Percentiles rank a stretch among this genome's conserved stretches.
These are phyloP conservation scores for Drosophila baimaii DNA, from an alignment of 1,140 invertebrate genomes.

Conservation along the genomic window DNA sequence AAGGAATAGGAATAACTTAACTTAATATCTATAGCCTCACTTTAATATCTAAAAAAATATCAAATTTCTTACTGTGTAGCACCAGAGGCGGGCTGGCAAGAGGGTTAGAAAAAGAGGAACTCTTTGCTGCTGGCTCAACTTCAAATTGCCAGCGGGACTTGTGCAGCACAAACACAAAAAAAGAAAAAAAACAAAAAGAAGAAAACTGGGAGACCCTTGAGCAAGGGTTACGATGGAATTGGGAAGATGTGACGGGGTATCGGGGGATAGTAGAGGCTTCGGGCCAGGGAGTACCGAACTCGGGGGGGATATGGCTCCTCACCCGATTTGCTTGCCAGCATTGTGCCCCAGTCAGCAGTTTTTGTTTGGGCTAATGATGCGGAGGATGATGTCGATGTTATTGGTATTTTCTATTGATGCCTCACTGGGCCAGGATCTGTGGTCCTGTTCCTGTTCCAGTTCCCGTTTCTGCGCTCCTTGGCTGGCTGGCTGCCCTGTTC, in stretches of 20 bases:
- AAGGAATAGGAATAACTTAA: no score
- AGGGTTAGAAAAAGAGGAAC: slow-evolving; percentile 8
- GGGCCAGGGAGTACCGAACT: not conserved
- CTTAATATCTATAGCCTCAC: no score
- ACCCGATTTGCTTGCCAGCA: slow-evolving; percentile 53
- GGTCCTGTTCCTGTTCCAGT: slow-evolving; percentile 1
- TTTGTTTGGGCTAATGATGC: slow-evolving; percentile 75
- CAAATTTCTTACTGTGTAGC: slow-evolving; percentile 1
- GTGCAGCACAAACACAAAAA: slow-evolving; percentile 43
- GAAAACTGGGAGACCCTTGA: slow-evolving; percentile 26
- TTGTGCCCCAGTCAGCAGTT: slow-evolving; percentile 72
- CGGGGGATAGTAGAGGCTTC: not conserved
- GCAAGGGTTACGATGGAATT: slow-evolving; percentile 43
- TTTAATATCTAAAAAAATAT: not conserved
- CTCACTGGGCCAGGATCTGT: slow-evolving; percentile 37
- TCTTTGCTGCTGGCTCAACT: slow-evolving; percentile 46
- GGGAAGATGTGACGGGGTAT: not conserved
- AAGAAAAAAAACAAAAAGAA: slow-evolving; percentile 1
- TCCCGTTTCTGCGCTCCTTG: not conserved
- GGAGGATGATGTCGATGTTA: slow-evolving; percentile 63
- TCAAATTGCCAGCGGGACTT: slow-evolving; percentile 44
- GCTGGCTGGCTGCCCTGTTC: no score
- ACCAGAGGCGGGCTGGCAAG: not conserved
- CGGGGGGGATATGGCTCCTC: slow-evolving; percentile 17
- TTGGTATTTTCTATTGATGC: slow-evolving; percentile 61